Percentiles rank a stretch among this genome's conserved stretches.
These are phyloP conservation scores for Leguminivora glycinivorella DNA, from an alignment of 1,140 invertebrate species.

Conservation along the genomic window DNA sequence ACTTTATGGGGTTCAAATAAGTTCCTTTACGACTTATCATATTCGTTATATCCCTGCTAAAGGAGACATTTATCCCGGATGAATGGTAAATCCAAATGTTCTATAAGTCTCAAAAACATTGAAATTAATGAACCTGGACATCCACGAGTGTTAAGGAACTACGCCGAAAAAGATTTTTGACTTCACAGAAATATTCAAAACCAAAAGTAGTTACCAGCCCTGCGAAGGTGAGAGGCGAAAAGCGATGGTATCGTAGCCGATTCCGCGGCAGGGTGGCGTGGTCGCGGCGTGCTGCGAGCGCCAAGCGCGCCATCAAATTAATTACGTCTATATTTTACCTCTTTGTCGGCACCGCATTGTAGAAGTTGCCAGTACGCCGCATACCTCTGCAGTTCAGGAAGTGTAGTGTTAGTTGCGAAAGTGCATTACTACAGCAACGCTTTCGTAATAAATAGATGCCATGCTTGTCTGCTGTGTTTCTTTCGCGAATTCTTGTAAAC, in stretches of 20 bases:
- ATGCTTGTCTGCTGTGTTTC: background rate
- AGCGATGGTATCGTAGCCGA: slow-evolving; percentile 47
- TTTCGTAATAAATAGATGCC: background rate
- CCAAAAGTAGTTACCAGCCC: background rate
- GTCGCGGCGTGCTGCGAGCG: slow-evolving; percentile 44
- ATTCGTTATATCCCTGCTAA: too few species aligned
- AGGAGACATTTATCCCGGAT: too few species aligned
- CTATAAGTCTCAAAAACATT: too few species aligned
- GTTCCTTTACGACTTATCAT: too few species aligned
- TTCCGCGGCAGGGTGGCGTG: slow-evolving; percentile 32
- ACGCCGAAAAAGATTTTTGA: background rate
- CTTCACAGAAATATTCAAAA: background rate
- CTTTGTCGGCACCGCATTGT: slow-evolving; percentile 59
- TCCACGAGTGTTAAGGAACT: too few species aligned
- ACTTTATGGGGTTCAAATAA: too few species aligned
- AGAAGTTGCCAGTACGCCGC: slow-evolving; percentile 40
- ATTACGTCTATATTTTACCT: slow-evolving; percentile 68
- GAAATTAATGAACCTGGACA: too few species aligned
- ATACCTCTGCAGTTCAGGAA: slow-evolving; percentile 33
- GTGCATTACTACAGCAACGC: background rate
- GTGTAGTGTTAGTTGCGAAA: slow-evolving; percentile 2
- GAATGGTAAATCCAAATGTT: too few species aligned
- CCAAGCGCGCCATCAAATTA: slow-evolving; percentile 63
- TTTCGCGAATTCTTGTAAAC: background rate
- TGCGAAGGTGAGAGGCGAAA: slow-evolving; percentile 9